Conservation (phyloP, 2,113 vertebrate genomes). For the Halcyon senegalensis region DNA sequence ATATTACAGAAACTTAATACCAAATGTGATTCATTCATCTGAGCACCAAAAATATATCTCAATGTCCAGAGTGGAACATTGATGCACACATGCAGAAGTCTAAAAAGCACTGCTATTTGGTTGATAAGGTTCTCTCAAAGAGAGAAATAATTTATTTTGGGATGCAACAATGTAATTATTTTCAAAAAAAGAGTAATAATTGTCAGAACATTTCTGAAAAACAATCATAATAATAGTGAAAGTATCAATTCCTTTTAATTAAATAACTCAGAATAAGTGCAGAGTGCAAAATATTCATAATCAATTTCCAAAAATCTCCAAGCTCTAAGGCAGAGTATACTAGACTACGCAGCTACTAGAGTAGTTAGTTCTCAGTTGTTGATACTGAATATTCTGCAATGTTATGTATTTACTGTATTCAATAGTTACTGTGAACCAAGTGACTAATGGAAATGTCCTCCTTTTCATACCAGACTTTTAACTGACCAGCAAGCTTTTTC, state of each 20-base stretch:
- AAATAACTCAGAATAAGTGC: not conserved
- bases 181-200: not conserved
- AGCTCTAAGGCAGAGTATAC: not conserved
- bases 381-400: not conserved
- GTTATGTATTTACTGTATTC: not conserved
- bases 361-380: not conserved
- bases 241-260: not conserved
- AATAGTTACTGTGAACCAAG: not conserved
- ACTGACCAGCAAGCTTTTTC: not conserved
- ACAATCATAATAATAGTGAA: not conserved
- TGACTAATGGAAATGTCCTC: not conserved
- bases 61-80: rapidly evolving
- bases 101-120: not conserved
- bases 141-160: not conserved
- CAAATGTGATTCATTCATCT: not conserved
- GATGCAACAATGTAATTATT: not conserved
- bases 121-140: not conserved
- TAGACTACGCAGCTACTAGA: not conserved
- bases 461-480: not conserved
- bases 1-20: not conserved
- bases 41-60: not conserved
- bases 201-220: not conserved
- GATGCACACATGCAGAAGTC: not conserved
- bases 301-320: not conserved
- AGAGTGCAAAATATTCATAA: not conserved